Evolutionary conservation across 2,888 invertebrate genomes (phyloP), one percentile per base, ranked within the genome.

Genomic region (Pachydiplax longipennis): DNA sequence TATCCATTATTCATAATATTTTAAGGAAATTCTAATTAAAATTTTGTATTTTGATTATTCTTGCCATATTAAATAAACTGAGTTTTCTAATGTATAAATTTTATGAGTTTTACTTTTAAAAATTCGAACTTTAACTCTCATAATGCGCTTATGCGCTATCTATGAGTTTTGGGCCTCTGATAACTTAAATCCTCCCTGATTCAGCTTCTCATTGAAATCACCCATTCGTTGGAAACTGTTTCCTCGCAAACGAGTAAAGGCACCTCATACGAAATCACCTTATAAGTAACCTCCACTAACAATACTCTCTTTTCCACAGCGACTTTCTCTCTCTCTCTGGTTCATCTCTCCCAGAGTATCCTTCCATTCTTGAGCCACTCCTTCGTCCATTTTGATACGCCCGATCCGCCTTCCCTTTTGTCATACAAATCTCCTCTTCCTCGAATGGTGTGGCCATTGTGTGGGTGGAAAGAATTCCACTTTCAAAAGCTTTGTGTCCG

Each of bases 401-500:
- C 87, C 53, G 87, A 87, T 87, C 58, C 87, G 61, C 35, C 87
- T 87, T 37, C 65, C 53, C 87, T 58, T 87, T 87, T 87, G 87
- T 87, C 87, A 87, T 87, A 87, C 87, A 87, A 87, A 87, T 87
- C 87, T 87, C 18, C 53, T 53, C 53, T 44, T 44, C 10, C 10
- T 44, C 37, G 48, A 13, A 80, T n/a, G n/a, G n/a, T n/a, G n/a
- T n/a, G 35, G 80, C 37, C 22, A 40, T 22, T 35, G 22, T 25
- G 53, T 48, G 25, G 82, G 18, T 31, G 87, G 87, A 87, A 65
- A 65, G 61, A 65, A 87, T 65, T 65, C 65, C 40, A 37, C 65
- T 65, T 87, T 87, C 65, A 61, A 87, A 87, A 87, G 87, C 87
- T 87, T 87, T 87, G 87, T 87, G 87, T 65, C 87, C 87, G 87